Base-by-base conservation (phyloP, 2,888 invertebrate species). In the Diaprepes abbreviatus region DNA sequence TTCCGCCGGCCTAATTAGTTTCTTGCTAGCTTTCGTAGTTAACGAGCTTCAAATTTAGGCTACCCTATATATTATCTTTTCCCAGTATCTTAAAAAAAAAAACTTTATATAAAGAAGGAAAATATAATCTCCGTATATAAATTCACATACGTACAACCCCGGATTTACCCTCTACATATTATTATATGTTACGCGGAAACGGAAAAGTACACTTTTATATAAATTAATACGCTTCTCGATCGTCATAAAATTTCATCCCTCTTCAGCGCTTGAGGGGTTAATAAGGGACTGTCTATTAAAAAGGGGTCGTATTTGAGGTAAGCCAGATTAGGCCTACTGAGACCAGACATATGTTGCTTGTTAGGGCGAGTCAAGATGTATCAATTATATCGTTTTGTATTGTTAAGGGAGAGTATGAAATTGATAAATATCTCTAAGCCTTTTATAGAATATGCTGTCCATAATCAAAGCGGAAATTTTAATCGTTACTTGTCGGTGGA, bases 271-370 rank as follows among this genome's bases (percentile, higher is more conserved):
- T 1, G 12, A 6, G 6, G 28, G 28, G 48, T 50, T 50, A 16
- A 28, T 28, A 50, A 14, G 48, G 16, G 48, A 28, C 48, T 50
- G 14, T 16, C 6, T 50, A 50, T 50, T 50, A 16, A 66, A 52
- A 66, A 28, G 60, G 69, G 69, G 60, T 67, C 52, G 66, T 45
- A 52, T 58, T 66, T 75, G 76, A 76, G 77, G 76, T 75, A 77
- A 78, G 76, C 75, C 76, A 74, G 75, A 78, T 78, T 76, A 78
- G 65, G 74, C 77, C 76, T 75, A 77, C 76, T 77, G 76, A 72
- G 75, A 76, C 74, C 72, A 62, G 64, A 73, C 79, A 79, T 79
- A 78, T 79, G 79, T 74, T 77, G 66, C 72, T 75, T 74, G 75
- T 76, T 76, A 75, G 74, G 75, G 77, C 73, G 75, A 78, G 77